phyloP scores from a whole-genome alignment of 2,888 invertebrate species.

The Autographa gamma region DNA sequence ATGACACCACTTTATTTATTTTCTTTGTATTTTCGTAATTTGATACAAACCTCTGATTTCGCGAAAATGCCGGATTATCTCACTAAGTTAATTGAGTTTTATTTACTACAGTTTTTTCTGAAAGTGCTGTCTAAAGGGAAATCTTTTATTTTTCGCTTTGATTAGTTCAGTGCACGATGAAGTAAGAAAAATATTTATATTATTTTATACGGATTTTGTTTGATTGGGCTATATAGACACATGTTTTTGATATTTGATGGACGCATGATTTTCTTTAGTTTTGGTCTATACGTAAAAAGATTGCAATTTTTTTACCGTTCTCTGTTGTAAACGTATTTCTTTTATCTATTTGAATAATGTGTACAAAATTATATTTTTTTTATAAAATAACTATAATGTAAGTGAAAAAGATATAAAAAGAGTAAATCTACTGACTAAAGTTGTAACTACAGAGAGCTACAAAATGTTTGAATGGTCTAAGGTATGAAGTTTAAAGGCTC shows the following conservation, averaged over 20 bases:
- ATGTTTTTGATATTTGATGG: not conserved
- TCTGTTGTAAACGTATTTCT: too few relatives aligned
- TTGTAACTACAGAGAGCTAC: too few relatives aligned
- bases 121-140: not conserved
- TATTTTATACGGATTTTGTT: not conserved
- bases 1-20: conserved; percentile 16
- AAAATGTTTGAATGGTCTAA: too few relatives aligned
- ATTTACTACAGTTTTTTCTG: not conserved
- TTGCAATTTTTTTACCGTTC: too few relatives aligned
- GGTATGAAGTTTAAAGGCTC: too few relatives aligned
- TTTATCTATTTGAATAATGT: too few relatives aligned
- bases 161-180: not conserved
- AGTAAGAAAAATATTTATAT: not conserved
- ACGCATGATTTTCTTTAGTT: too few relatives aligned
- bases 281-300: too few relatives aligned
- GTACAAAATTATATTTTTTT: too few relatives aligned
- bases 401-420: too few relatives aligned
- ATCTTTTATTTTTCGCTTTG: not conserved
- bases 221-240: not conserved
- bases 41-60: not conserved
- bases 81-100: not conserved
- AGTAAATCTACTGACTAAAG: too few relatives aligned
- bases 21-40: conserved; percentile 19
- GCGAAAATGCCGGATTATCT: not conserved
- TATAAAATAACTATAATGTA: too few relatives aligned